phyloP scores from a whole-genome alignment of 2,797 vertebrate genomes.

The Glossophaga mutica region DNA sequence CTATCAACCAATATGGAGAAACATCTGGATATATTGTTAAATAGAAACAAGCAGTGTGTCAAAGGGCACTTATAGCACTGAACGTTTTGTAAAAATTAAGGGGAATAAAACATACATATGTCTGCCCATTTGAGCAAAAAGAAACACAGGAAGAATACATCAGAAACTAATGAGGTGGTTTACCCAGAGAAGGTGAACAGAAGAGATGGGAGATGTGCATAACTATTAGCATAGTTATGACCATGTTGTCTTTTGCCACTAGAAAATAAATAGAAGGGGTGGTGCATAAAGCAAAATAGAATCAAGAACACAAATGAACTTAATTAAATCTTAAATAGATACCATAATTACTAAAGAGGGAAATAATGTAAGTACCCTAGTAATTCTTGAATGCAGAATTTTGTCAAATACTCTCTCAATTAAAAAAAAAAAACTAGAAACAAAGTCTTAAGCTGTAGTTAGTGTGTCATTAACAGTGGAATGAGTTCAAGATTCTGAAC shows the following conservation, averaged over 20 bases:
- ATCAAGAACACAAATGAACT: too few relatives aligned
- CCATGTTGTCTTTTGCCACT: neutral
- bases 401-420: too few relatives aligned
- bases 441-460: too few relatives aligned
- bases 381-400: too few relatives aligned
- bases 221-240: neutral
- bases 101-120: neutral
- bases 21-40: neutral
- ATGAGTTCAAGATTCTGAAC: too few relatives aligned
- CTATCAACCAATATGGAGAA: neutral
- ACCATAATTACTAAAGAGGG: too few relatives aligned
- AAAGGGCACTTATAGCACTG: neutral
- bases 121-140: neutral
- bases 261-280: too few relatives aligned
- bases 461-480: too few relatives aligned
- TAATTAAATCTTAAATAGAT: too few relatives aligned
- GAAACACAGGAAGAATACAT: neutral
- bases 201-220: neutral
- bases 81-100: neutral
- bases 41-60: neutral
- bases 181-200: neutral
- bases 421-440: neutral
- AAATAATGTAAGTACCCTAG: too few relatives aligned
- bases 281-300: too few relatives aligned
- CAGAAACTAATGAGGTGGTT: neutral